Evolutionary conservation across 2,113 vertebrate species (phyloP).

Genomic region (Tachysurus fulvidraco): DNA sequence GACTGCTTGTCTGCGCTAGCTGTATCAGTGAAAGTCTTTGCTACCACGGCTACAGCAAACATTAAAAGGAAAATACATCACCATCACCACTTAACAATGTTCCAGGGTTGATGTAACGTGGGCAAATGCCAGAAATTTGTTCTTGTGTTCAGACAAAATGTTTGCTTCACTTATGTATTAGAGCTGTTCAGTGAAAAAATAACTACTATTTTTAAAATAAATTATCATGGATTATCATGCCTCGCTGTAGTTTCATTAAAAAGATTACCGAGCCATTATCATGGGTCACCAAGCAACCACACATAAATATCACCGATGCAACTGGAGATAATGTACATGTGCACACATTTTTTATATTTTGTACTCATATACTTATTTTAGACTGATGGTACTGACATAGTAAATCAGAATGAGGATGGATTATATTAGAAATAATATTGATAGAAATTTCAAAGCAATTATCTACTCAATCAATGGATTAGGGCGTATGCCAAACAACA

Average conservation of each 20-base stretch:
- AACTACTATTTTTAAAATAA: background rate
- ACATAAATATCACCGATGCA: background rate
- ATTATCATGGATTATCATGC: background rate
- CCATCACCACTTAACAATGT: slow-evolving; percentile 33
- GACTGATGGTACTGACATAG: background rate
- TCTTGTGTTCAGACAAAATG: slow-evolving; percentile 9
- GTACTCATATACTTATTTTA: background rate
- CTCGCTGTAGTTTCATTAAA: background rate
- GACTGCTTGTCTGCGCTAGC: slow-evolving; percentile 41
- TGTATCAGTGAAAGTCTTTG: slow-evolving; percentile 41
- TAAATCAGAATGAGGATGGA: background rate
- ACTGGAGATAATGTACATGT: background rate
- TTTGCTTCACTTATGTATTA: background rate
- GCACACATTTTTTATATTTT: background rate
- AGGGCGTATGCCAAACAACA: background rate
- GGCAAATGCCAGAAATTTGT: slow-evolving; percentile 11
- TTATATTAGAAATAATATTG: background rate
- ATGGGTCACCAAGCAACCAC: background rate
- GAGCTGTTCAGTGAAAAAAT: background rate
- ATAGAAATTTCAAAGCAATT: background rate
- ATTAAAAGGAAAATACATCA: slow-evolving; percentile 44
- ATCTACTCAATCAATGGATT: background rate
- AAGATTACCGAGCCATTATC: background rate
- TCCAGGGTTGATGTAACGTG: slow-evolving; percentile 29
- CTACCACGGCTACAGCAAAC: slow-evolving; percentile 45